A percentile compares a stretch with the other conserved stretches of the same genome.
phyloP scores from a whole-genome alignment of 2,113 vertebrate species.

The Paralichthys olivaceus region DNA sequence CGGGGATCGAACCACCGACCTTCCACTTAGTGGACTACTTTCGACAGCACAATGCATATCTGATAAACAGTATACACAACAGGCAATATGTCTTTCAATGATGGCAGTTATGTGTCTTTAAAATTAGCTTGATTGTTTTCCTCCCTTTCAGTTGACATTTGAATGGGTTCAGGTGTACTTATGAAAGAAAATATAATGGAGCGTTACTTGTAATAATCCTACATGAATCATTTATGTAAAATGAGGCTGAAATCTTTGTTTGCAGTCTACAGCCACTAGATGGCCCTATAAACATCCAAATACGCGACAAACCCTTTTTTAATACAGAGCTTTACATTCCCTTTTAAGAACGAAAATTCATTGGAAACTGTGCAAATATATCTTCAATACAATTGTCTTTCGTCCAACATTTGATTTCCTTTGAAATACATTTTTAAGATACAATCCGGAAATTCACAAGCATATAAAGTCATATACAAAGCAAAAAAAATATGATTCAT shows the following conservation, averaged over 20 bases:
- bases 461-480: constrained; percentile 1
- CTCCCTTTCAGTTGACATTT: too few relatives aligned
- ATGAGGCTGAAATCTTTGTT: constrained; percentile 2
- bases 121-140: too few relatives aligned
- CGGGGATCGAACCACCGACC: too few relatives aligned
- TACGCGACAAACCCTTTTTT: neutral
- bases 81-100: too few relatives aligned
- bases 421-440: neutral
- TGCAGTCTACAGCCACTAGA: constrained; percentile 48
- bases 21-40: too few relatives aligned
- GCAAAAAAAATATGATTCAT: neutral
- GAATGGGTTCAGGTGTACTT: too few relatives aligned
- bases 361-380: neutral
- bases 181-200: neutral
- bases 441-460: constrained; percentile 13
- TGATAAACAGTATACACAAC: too few relatives aligned
- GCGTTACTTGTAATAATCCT: neutral
- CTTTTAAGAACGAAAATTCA: neutral
- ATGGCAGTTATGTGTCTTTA: too few relatives aligned
- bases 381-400: neutral
- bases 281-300: constrained; percentile 47
- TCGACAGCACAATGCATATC: too few relatives aligned
- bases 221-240: neutral
- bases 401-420: neutral
- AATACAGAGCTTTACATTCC: neutral